Evolutionary conservation across 2,888 invertebrate species (phyloP).

Genomic region (Rhodophaea formosa): DNA sequence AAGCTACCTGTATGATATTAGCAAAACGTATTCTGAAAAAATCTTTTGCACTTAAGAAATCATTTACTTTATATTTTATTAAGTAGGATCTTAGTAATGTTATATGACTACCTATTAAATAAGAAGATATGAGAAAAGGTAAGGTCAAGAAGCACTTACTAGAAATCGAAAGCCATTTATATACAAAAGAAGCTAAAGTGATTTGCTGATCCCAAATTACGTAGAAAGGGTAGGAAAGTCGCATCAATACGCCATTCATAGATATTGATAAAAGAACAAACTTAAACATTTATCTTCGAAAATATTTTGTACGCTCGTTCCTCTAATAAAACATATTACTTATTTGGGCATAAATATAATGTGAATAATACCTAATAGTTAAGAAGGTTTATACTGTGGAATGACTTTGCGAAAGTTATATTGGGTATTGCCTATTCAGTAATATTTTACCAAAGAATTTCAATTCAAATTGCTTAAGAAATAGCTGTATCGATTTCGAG

Average conservation of each 20-base stretch:
- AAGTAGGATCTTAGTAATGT: constrained; percentile 26
- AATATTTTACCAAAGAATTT: background rate
- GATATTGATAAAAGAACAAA: background rate
- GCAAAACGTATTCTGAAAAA: too few relatives aligned
- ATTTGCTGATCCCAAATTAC: constrained; percentile 44
- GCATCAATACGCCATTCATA: constrained; percentile 15
- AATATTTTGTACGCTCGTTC: background rate
- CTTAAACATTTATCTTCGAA: background rate
- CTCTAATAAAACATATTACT: background rate
- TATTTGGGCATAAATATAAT: constrained; percentile 4
- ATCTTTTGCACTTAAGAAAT: too few relatives aligned
- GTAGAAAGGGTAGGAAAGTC: constrained; percentile 26
- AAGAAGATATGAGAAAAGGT: constrained; percentile 36
- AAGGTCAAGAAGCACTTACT: constrained; percentile 37
- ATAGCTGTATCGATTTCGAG: constrained; percentile 1
- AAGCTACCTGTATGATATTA: too few relatives aligned
- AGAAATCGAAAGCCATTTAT: constrained; percentile 42
- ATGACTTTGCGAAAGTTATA: constrained; percentile 9
- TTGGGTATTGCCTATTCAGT: background rate
- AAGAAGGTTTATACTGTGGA: background rate
- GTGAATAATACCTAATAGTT: background rate
- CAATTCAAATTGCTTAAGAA: background rate
- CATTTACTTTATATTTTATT: too few relatives aligned
- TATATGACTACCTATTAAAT: constrained; percentile 28
- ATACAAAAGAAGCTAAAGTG: constrained; percentile 41